Evolutionary conservation across 2,888 invertebrate genomes (phyloP).

Genomic region (Lottia gigantea): DNA sequence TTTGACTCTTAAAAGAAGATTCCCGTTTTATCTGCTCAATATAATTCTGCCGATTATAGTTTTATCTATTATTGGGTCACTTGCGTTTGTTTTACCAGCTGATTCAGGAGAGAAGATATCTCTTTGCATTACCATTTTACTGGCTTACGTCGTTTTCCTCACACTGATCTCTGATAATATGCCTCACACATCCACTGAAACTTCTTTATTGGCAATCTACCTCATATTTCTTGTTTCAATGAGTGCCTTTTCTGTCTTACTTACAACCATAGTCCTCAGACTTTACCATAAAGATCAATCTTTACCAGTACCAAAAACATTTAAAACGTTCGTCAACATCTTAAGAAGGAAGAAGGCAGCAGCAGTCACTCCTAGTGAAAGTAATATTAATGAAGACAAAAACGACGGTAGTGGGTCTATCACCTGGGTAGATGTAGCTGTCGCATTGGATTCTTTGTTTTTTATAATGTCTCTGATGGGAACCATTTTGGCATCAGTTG

Average conservation of each 20-base stretch:
- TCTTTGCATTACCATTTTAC: background rate
- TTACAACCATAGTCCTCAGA: background rate
- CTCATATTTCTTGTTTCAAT: background rate
- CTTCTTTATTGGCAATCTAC: background rate
- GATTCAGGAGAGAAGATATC: constrained; percentile 2
- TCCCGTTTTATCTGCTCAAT: background rate
- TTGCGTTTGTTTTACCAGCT: background rate
- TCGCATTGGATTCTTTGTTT: background rate
- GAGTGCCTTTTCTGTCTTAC: background rate
- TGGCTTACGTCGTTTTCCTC: constrained; percentile 5
- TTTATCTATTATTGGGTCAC: background rate
- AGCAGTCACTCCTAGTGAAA: background rate
- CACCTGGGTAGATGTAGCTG: background rate
- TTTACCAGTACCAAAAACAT: background rate
- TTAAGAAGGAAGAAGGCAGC: too few relatives aligned
- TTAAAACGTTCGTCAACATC: background rate
- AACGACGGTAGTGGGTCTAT: background rate
- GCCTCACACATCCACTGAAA: background rate
- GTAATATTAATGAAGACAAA: background rate
- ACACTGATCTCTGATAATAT: background rate
- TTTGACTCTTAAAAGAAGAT: background rate
- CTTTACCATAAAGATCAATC: background rate
- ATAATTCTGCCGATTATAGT: background rate
- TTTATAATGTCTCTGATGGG: background rate
- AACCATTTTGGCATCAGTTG: background rate